Evolutionary conservation across 2,888 invertebrate genomes (phyloP), one percentile per base, ranked within the genome.

Genomic region (Drosophila aldrichi): DNA sequence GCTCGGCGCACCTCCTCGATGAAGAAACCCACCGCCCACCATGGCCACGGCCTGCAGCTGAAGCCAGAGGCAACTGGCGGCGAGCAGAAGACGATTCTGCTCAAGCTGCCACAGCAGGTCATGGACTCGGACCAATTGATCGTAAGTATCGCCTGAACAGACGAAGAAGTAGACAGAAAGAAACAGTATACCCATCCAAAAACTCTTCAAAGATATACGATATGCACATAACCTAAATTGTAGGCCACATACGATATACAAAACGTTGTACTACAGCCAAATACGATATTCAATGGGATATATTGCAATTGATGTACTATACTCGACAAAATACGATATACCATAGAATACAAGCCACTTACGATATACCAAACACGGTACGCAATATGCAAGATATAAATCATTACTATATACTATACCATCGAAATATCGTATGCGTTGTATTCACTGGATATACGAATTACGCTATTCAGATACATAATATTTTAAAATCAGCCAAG

Each of bases 101-200:
- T 93, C 18, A 93, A 93, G 81, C 88, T 93, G 64, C 92, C 93
- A 0, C 91, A 92, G 41, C 91, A 88, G 63, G 77, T 90, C 67
- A 88, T 86, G 38, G 93, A 93, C 55, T 91, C 92, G 48, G 93
- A 93, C 55, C 93, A 93, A 72, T 72, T 93, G 68, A 93, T 93
- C 82, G 93, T 93, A 81, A 92, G 92, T 92, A 77, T 25, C 1
- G 6, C 2, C 7, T 0, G 2, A 18, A 0, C n/a, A 16, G 8
- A 20, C 16, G 25, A 16, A 10, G 46, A 59, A 46, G 36, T 29
- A 14, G 18, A n/a, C 25, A 16, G 14, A 48, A 14, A 20, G 6
- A 8, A 22, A 38, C 36, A 25, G 16, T 18, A 18, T 44, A 38
- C 54, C n/a, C 49, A 34, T 7, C 63, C n/a, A 73, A 10, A 22